Evolutionary conservation across 2,888 invertebrate genomes (phyloP), one percentile per base, ranked within the genome.

Genomic region (Harpagoxenus sublaevis): DNA sequence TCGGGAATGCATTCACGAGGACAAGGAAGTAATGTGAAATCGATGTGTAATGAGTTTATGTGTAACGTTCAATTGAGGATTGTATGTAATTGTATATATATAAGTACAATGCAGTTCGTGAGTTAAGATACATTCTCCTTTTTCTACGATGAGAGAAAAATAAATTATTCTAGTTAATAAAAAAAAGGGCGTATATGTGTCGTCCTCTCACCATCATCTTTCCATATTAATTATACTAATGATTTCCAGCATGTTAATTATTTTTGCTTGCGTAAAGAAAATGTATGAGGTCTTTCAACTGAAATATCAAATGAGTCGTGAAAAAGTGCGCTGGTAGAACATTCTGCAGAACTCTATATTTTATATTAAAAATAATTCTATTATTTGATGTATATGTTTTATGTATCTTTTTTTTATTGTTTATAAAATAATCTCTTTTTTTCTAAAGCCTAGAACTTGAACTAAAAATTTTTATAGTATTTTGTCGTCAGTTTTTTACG

Each of bases 141-240:
- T 95, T 95, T 95, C 94, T 95, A 95, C 94, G 92, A 94, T 94
- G 94, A 94, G 94, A 94, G 94, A 93, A 94, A 94, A 94, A 94
- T 94, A 95, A 95, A 95, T 95, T 95, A 95, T 95, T 95, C 95
- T 95, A 95, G 95, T 95, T 95, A 95, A 95, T 95, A 95, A 95
- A 95, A 93, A 89, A 90, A 90, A 89, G 84, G 89, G 85, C 9
- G 86, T 89, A 81, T 70, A 62, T 84, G 51, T 89, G 42, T 85
- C 79, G 55, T 83, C 18, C 48, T 42, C 42, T 51, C 48, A 1
- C 4, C 45, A 31, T n/a, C 45, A 18, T 70, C 10, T 23, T 18
- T 48, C 10, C 15, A 35, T 31, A 2, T 35, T n/a, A 39, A 62
- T 60, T 42, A n/a, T 3, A 15, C 10, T n/a, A 55, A 31, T 15